Base-by-base conservation (phyloP, 1,140 invertebrate genomes). In the Mamestra configurata region DNA sequence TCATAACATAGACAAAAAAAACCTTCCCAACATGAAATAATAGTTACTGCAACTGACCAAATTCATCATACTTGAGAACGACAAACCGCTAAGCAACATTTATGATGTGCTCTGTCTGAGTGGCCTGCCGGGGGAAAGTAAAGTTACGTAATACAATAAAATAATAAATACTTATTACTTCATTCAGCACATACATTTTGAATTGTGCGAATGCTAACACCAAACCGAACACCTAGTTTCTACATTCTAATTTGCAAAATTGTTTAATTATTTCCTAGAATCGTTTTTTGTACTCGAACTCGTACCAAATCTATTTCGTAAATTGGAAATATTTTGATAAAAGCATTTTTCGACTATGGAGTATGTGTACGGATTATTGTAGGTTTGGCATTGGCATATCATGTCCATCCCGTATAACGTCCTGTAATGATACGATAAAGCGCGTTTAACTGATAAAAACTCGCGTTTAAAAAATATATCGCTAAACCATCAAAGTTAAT, bases 141-240 rank as follows among this genome's bases (percentile, higher is more conserved):
- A 53, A 73, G 31, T 57, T 57, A 40, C 49, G 53, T 57, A 57
- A 57, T 73, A 73, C 71, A 73, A 73, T 73, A 73, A 73, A 57
- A 40, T 18, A 73, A 57, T 40, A 40, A 40, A 73, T 40, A 73
- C 59, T 37, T 24, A 35, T 40, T 20, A 40, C 53, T 40, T 35
- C 13, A 31, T 15, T 18, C 46, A 51, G 46, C 68, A 53, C 49
- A 71, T 73, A 31, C 51, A 72, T 72, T 72, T 37, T 53, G 18
- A 72, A 72, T 27, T 55, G 53, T 37, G 4, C 27, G 71, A 57
- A 57, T 57, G 11, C 53, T 35, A 24, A 73, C 51, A 57, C 11
- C 20, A 37, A 18, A 11, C 20, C 35, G 18, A 13, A 49, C n/a
- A n/a, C 13, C 13, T 24, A 57, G n/a, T 18, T 11, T 55, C 73